Base-by-base conservation (phyloP, 2,888 invertebrate species). In the Mimachlamys varia region DNA sequence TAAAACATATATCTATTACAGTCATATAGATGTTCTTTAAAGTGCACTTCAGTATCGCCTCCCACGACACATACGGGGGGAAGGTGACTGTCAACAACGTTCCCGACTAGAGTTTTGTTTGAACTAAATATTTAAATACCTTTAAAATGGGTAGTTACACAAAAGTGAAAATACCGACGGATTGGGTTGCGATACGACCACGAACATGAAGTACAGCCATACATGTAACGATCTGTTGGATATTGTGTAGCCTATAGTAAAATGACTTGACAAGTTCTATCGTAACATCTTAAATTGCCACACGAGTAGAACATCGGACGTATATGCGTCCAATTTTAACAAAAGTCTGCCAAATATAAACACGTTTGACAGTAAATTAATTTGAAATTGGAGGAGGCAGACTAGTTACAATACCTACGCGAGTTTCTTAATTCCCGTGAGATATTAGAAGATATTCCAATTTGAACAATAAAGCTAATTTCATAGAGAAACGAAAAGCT, bases 81-180 rank as follows among this genome's bases (percentile, higher is more conserved):
- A 33, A 76, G 76, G 76, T 76, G 3, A 33, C 13, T 12, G 13
- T 76, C 76, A 76, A 76, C 76, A 33, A 27, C 76, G 27, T 33
- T 76, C 17, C 2, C 10, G 33, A 76, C 27, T 33, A 1, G 33
- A 44, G 44, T 44, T 44, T 44, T 44, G 7, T 44, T 44, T 44
- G 44, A 76, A 33, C 33, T 33, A 76, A 76, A 76, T 76, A 76
- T 76, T 76, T 76, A 76, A 76, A 76, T 27, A 27, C 27, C 62
- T 27, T 27, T n/a, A 76, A 55, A 13, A 55, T 55, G 19, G 12
- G 19, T 17, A 55, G 55, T 55, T 19, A 17, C 55, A 55, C 55
- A 55, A 19, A 17, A 7, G 58, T 58, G 58, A 10, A 7, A 58
- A 58, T 19, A n/a, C 22, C 53, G 3, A n/a, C 19, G 58, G 55